Evolutionary conservation across 1,140 invertebrate genomes (phyloP), one percentile per base, ranked within the genome.

Genomic region (Trypoxylus dichotomus): DNA sequence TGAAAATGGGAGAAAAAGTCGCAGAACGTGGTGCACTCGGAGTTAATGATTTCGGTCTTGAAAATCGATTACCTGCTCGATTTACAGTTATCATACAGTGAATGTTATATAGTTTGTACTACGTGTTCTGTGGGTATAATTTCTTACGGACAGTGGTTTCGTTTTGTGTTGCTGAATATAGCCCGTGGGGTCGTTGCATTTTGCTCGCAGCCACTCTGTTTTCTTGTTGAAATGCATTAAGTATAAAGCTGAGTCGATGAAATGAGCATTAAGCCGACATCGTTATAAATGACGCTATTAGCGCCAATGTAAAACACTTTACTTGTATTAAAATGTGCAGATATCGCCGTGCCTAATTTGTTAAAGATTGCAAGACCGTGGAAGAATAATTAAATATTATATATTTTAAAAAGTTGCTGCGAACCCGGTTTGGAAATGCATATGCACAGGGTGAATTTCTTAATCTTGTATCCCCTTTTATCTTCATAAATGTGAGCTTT

Each of bases 31-130:
- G 47, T 54, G 15, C 15, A 54, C 1, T 54, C 47, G 47, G 19
- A 54, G 47, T 54, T 54, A 54, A 54, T 54, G 47, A 54, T 54
- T 54, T 54, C 47, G 47, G 47, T 54, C 47, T 54, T 54, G 47
- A 54, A 54, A 54, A 54, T 54, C 47, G 47, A 54, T 54, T 54
- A 54, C 47, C 47, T 54, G 47, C 19, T n/a, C 47, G 15, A n/a
- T 54, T 54, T 54, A 54, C 47, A 54, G 47, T 54, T 54, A 54
- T 19, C 15, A 19, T 19, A 54, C 2, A 54, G 15, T 54, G 6
- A 19, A 47, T 47, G 43, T 54, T 19, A n/a, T 54, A 54, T 54
- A 54, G 47, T 54, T 6, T 19, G 13, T n/a, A 3, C 11, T 3
- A 54, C 15, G 32, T 37, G 32, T 37, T 54, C 47, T 19, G 47